Evolutionary conservation across 2,797 vertebrate species (phyloP).

Genomic region (Todus mexicanus): DNA sequence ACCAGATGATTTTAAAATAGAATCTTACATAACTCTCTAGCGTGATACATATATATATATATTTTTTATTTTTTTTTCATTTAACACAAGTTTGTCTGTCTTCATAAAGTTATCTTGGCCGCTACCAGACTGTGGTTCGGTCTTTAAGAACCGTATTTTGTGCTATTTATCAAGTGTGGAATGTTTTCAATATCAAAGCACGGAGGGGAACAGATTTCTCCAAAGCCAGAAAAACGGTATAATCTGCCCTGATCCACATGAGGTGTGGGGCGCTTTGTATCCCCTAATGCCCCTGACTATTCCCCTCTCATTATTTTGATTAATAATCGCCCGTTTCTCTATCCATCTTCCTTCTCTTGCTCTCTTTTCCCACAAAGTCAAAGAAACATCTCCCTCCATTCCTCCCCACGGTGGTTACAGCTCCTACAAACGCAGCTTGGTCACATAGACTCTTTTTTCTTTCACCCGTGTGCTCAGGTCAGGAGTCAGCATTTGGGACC

Average conservation of each 20-base stretch:
- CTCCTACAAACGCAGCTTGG: neutral
- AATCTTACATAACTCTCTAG: conserved; percentile 77
- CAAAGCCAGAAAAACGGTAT: neutral
- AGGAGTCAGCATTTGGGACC: neutral
- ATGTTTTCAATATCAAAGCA: conserved; percentile 14
- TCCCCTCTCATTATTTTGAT: neutral
- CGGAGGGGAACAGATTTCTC: neutral
- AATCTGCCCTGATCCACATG: neutral
- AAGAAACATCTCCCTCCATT: neutral
- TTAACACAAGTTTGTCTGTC: conserved; percentile 61
- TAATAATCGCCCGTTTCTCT: neutral
- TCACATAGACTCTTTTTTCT: neutral
- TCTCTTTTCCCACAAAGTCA: neutral
- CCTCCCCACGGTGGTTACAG: neutral
- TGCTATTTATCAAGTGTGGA: conserved; percentile 31
- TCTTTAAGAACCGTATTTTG: conserved; percentile 7
- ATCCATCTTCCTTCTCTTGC: neutral
- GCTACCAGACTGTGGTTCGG: conserved; percentile 41
- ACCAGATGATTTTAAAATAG: conserved; percentile 82
- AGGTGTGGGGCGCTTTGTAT: neutral
- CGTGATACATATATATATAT: neutral
- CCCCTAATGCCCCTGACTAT: neutral
- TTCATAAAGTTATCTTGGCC: conserved; percentile 62
- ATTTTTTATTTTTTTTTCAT: no score
- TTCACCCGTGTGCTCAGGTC: neutral